These are phyloP conservation scores for Schizopygopsis malacanthus DNA, from an alignment of 2,797 vertebrate species.

Conservation along the genomic window DNA sequence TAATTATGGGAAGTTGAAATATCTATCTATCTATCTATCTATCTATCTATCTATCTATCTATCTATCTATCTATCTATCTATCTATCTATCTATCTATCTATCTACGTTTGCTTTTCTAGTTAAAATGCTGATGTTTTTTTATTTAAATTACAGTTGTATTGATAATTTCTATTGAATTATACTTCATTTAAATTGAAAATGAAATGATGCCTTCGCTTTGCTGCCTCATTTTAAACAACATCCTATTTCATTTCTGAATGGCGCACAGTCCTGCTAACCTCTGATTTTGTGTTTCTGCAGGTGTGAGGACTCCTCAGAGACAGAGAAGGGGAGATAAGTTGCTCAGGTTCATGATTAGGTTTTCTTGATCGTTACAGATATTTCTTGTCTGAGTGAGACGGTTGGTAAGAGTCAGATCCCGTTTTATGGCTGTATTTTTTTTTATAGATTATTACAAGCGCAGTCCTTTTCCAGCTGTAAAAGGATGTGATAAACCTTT, in stretches of 20 bases:
- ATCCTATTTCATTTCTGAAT: background rate
- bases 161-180: background rate
- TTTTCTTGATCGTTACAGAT: slow-evolving; percentile 10
- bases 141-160: background rate
- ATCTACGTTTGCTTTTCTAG: no score
- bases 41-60: no score
- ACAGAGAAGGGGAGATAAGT: background rate
- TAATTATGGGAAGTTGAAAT: background rate
- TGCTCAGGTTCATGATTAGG: background rate
- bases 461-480: slow-evolving; percentile 17
- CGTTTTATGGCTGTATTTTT: background rate
- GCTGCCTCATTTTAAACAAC: background rate
- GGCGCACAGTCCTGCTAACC: background rate
- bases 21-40: background rate
- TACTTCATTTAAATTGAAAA: background rate
- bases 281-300: background rate
- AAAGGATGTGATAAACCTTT: slow-evolving; percentile 12
- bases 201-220: background rate
- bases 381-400: background rate
- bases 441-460: slow-evolving; percentile 7
- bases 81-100: background rate
- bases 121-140: background rate
- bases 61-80: no score
- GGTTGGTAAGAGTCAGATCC: background rate
- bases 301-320: background rate